Base-by-base conservation (phyloP, 2,113 vertebrate species). In the Actenoides hombroni region DNA sequence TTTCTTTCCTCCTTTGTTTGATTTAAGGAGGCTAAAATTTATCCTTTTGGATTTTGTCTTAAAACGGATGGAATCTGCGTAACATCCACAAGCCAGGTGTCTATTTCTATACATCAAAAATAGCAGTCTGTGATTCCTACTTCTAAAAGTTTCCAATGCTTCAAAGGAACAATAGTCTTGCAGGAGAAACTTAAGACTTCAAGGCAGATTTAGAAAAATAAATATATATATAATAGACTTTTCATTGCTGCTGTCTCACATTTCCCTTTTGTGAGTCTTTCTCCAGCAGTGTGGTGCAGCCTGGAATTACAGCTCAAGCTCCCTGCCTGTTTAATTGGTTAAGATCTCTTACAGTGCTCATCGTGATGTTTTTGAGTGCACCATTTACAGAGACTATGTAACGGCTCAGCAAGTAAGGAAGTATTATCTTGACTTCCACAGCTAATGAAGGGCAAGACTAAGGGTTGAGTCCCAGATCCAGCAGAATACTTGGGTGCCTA, bases 11-110 rank as follows among this genome's bases (percentile, higher is more conserved):
- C 5, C 13, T 80, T 63, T 57, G 12, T 77, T 89, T 88, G 57
- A 75, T 80, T 94, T 81, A 67, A 63, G 63, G 71, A 77, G 39
- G 25, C 68, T 83, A 67, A 76, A 40, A 51, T 81, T 59, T 82
- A 44, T 87, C 39, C 53, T 82, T 76, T 82, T 73, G 59, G 13
- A 35, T 51, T 33, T 70, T 77, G 57, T 63, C 42, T 71, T 63
- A 13, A 6, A 60, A 11, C 0, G 6, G 48, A n/a, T 64, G 16
- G 39, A 75, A 21, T 40, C 69, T 0, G 0, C 46, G 24, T 67
- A 83, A 24, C 35, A 12, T 70, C 88, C 42, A 63, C 56, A 84
- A 77, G n/a, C 46, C 29, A 79, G 14, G 33, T 71, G 37, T 83
- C 79, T 90, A 61, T 81, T 93, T 90, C 42, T 49, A 7, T 18